phyloP scores from a whole-genome alignment of 2,888 invertebrate genomes.

The Himalopsyche japonica region DNA sequence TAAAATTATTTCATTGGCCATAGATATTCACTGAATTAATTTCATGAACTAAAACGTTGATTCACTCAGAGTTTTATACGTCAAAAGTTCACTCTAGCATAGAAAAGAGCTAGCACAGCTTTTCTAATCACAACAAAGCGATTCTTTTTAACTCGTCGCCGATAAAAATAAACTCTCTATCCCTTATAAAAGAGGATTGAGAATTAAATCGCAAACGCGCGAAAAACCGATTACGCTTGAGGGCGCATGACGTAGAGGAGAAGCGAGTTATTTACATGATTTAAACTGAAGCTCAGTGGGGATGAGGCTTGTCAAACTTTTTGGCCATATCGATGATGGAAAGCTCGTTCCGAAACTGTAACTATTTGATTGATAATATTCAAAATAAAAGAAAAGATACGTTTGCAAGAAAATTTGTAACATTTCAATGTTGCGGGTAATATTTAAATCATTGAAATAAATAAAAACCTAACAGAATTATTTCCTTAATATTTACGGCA shows the following conservation, averaged over 20 bases:
- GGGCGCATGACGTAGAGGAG: neutral
- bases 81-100: neutral
- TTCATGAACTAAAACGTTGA: neutral
- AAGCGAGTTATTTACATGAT: neutral
- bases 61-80: neutral
- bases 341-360: neutral
- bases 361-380: no score
- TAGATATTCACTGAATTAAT: neutral
- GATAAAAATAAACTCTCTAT: conserved; percentile 18
- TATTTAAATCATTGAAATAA: no score
- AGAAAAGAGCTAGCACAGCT: neutral
- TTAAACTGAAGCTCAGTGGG: neutral
- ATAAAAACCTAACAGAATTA: no score
- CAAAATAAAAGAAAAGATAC: no score
- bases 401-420: no score
- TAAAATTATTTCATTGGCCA: no score
- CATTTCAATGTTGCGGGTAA: no score
- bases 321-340: neutral
- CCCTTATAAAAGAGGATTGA: conserved; percentile 4
- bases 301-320: neutral
- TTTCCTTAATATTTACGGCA: no score
- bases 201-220: conserved; percentile 30
- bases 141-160: conserved; percentile 9
- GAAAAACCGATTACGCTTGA: conserved; percentile 28
- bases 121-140: neutral